Conservation (phyloP, 2,888 invertebrate genomes). For the Stenolophus ochropezus region DNA sequence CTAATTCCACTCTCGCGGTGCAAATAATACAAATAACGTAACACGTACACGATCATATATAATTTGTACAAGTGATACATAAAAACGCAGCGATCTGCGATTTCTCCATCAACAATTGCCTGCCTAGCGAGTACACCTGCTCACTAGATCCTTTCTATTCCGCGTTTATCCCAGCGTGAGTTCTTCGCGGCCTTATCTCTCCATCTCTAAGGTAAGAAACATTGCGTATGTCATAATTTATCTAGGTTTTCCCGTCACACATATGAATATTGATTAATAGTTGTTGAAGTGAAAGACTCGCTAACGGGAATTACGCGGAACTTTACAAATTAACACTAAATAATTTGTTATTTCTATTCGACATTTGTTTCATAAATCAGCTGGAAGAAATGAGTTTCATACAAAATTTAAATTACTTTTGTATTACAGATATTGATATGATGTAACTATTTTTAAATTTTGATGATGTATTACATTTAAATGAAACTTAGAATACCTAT, state of each 20-base stretch:
- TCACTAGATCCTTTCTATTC: slow-evolving; percentile 45
- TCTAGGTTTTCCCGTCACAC: slow-evolving; percentile 43
- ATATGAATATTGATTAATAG: slow-evolving; percentile 39
- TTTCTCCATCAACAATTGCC: slow-evolving; percentile 44
- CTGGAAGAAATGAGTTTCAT: neutral
- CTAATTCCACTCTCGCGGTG: neutral
- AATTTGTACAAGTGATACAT: slow-evolving; percentile 40
- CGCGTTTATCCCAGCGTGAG: slow-evolving; percentile 46
- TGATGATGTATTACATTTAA: neutral
- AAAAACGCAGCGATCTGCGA: slow-evolving; percentile 14
- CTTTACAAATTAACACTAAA: slow-evolving; percentile 10
- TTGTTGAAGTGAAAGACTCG: slow-evolving; percentile 27
- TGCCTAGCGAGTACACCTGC: slow-evolving; percentile 23
- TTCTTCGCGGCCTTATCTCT: slow-evolving; percentile 34
- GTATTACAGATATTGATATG: neutral
- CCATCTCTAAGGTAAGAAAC: slow-evolving; percentile 22
- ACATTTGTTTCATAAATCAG: neutral
- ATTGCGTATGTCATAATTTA: slow-evolving; percentile 50
- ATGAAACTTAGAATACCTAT: neutral
- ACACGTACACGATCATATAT: slow-evolving; percentile 26
- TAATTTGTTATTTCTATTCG: slow-evolving; percentile 24
- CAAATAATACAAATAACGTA: slow-evolving; percentile 31
- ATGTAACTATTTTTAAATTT: neutral
- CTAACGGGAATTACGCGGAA: slow-evolving; percentile 32
- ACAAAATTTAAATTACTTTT: slow-evolving; percentile 6